Evolutionary conservation across 2,113 vertebrate species (phyloP).

Genomic region (Oreochromis tanganicae): DNA sequence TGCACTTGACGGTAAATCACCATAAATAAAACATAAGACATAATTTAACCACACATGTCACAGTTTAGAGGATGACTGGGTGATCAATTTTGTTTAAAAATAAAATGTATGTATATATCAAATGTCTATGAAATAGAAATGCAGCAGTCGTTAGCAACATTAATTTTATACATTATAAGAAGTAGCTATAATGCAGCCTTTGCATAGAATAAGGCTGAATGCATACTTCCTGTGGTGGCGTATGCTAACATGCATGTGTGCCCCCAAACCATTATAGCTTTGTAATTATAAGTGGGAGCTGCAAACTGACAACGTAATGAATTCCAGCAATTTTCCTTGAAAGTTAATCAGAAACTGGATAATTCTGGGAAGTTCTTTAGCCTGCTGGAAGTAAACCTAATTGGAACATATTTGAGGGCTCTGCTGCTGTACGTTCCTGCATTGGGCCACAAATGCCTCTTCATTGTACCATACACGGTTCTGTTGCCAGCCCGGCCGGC

Average conservation of each 20-base stretch:
- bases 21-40: not conserved
- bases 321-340: not conserved
- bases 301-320: not conserved
- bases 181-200: not conserved
- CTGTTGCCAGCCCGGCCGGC: not conserved
- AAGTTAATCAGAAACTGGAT: not conserved
- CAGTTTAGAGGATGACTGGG: not conserved
- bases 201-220: not conserved
- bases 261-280: not conserved
- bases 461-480: constrained; percentile 7
- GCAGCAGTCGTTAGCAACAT: not conserved
- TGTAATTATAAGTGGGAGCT: not conserved
- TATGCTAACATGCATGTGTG: not conserved
- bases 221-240: not conserved
- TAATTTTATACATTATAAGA: not conserved
- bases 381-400: not conserved
- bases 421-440: not conserved
- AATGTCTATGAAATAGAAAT: not conserved
- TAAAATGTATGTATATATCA: not conserved
- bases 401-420: not conserved
- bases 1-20: not conserved
- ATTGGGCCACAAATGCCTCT: not conserved
- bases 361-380: not conserved
- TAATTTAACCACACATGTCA: not conserved
- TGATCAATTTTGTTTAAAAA: not conserved